These are phyloP conservation scores for Leptosomus discolor DNA, from an alignment of 2,113 vertebrate species.

Conservation along the genomic window DNA sequence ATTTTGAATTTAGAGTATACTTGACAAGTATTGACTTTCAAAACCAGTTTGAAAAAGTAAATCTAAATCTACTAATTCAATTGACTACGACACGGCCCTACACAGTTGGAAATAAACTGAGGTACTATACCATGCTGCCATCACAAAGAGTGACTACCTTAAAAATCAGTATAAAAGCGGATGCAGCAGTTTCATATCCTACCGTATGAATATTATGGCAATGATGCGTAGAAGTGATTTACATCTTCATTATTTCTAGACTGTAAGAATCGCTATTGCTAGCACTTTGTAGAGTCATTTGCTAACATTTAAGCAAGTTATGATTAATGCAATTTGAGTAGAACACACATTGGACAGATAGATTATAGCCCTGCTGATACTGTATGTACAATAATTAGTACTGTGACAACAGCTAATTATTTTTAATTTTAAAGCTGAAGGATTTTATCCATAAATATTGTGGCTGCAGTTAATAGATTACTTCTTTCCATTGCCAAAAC, in stretches of 20 bases:
- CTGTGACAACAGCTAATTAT: constrained; percentile 57
- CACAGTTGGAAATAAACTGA: neutral
- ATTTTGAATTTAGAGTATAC: neutral
- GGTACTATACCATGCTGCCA: neutral
- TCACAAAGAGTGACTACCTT: neutral
- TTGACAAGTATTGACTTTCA: neutral
- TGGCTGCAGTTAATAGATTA: neutral
- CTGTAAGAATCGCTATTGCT: neutral
- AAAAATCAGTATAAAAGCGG: neutral
- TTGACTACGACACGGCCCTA: neutral
- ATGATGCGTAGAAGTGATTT: constrained; percentile 55
- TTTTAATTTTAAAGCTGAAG: constrained; percentile 57
- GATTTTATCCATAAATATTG: constrained; percentile 46
- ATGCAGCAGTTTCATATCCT: constrained; percentile 33
- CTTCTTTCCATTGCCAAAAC: neutral
- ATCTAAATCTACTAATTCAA: neutral
- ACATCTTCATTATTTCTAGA: constrained; percentile 61
- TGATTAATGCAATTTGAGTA: constrained; percentile 56
- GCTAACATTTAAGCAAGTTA: constrained; percentile 59
- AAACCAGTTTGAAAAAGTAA: neutral
- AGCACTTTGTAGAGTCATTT: constrained; percentile 44
- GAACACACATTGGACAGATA: constrained; percentile 60
- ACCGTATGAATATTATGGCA: neutral
- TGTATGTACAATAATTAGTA: constrained; percentile 48
- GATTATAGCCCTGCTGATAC: constrained; percentile 54